Conservation (phyloP, 2,797 vertebrate species). For the Alosa sapidissima region DNA sequence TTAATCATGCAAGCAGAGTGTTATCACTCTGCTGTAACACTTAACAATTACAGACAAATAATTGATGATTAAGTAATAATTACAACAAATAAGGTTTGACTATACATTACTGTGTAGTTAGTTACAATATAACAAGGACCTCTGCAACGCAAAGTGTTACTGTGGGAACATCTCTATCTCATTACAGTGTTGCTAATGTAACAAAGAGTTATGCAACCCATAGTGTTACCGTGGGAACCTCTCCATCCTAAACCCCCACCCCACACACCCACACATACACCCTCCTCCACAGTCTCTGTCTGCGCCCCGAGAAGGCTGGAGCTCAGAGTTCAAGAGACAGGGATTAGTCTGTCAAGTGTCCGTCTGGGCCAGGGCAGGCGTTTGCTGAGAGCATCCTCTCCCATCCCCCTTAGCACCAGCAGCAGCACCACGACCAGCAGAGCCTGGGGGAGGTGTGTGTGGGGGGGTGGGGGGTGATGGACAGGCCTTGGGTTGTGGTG, state of each 20-base stretch:
- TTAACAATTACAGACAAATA: too few relatives aligned
- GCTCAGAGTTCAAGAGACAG: constrained; percentile 13
- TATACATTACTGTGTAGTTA: neutral
- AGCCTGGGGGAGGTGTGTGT: neutral
- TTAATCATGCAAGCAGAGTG: too few relatives aligned
- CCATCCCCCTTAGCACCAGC: neutral
- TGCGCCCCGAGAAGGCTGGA: neutral
- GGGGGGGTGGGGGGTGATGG: neutral
- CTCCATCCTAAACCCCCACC: neutral
- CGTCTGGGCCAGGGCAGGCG: neutral
- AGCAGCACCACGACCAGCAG: neutral
- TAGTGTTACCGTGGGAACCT: neutral
- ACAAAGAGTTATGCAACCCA: neutral
- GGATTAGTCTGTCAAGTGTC: neutral
- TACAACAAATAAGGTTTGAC: too few relatives aligned
- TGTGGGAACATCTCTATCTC: neutral
- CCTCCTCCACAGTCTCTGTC: neutral
- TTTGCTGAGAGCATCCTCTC: neutral
- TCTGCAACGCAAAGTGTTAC: neutral
- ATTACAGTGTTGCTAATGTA: neutral
- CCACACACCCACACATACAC: neutral
- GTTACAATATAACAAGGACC: neutral
- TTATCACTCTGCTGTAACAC: too few relatives aligned
- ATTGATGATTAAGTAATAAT: too few relatives aligned
- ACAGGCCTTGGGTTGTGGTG: neutral